A percentile compares a stretch with the other conserved stretches of the same genome.
phyloP scores from a whole-genome alignment of 2,797 vertebrate species.

The Lepus townsendii region DNA sequence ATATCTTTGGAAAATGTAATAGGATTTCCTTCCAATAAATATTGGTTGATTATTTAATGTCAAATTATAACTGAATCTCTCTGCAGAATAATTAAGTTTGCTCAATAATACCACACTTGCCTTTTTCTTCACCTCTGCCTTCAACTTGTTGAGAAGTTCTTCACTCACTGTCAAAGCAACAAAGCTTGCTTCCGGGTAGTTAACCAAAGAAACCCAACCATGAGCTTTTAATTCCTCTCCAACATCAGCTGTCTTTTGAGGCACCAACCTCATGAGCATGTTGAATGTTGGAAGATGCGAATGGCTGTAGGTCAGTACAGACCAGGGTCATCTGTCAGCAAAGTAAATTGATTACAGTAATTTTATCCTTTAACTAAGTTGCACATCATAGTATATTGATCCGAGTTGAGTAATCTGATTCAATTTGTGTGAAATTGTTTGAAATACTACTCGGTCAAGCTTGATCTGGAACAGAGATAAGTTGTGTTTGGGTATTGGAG shows the following conservation, averaged over 20 bases:
- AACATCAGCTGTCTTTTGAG: constrained; percentile 77
- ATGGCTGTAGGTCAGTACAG: constrained; percentile 83
- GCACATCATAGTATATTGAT: constrained; percentile 84
- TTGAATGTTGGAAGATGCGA: constrained; percentile 78
- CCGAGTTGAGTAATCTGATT: constrained; percentile 85
- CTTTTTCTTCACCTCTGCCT: constrained; percentile 79
- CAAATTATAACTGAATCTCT: constrained; percentile 30
- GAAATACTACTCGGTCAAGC: constrained; percentile 88
- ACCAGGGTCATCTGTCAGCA: constrained; percentile 87
- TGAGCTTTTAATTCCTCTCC: constrained; percentile 78
- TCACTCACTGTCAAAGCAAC: constrained; percentile 80
- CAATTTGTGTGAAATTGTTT: constrained; percentile 89
- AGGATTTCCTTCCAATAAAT: background rate
- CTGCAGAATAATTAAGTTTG: constrained; percentile 24
- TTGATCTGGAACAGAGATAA: constrained; percentile 88
- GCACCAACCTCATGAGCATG: constrained; percentile 74
- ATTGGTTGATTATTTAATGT: constrained; percentile 13
- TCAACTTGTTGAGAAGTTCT: constrained; percentile 69
- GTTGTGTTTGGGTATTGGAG: constrained; percentile 81
- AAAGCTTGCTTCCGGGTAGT: constrained; percentile 60
- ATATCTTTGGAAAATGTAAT: constrained; percentile 53
- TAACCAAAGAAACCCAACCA: constrained; percentile 78
- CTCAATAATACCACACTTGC: background rate
- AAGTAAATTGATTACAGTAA: constrained; percentile 88
- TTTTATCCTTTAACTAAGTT: constrained; percentile 87